Conservation (phyloP, 2,888 invertebrate genomes). For the Pristionchus arcanus region DNA sequence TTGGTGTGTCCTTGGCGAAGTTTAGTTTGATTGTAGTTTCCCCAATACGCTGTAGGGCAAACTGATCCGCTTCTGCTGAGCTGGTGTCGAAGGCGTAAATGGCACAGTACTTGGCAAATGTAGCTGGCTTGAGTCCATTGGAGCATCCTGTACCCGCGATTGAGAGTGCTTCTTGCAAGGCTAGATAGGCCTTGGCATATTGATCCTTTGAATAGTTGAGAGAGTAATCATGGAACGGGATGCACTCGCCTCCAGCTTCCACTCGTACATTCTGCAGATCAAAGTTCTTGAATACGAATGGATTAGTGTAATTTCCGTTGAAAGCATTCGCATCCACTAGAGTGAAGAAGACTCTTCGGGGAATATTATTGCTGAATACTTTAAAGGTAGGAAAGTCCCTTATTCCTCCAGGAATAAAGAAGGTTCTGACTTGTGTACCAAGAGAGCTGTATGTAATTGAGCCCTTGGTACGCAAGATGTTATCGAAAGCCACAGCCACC, state of each 20-base stretch:
- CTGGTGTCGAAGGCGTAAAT: neutral
- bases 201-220: neutral
- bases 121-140: neutral
- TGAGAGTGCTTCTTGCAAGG: neutral
- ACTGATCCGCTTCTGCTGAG: neutral
- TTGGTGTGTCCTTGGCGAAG: neutral
- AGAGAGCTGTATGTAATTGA: slow-evolving; percentile 1
- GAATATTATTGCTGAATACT: neutral
- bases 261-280: neutral
- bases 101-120: neutral
- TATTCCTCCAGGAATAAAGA: neutral
- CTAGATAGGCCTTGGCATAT: neutral
- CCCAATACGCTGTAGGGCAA: neutral
- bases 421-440: neutral
- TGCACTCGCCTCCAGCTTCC: neutral
- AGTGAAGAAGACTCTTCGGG: neutral
- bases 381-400: neutral
- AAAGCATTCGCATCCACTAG: neutral
- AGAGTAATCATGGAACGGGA: neutral
- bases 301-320: neutral
- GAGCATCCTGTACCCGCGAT: neutral
- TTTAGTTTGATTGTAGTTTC: neutral
- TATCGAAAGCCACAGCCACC: neutral
- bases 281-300: neutral
- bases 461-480: neutral